Evolutionary conservation across 2,797 vertebrate genomes (phyloP).

Genomic region (Lepidocolaptes lacrymiger): DNA sequence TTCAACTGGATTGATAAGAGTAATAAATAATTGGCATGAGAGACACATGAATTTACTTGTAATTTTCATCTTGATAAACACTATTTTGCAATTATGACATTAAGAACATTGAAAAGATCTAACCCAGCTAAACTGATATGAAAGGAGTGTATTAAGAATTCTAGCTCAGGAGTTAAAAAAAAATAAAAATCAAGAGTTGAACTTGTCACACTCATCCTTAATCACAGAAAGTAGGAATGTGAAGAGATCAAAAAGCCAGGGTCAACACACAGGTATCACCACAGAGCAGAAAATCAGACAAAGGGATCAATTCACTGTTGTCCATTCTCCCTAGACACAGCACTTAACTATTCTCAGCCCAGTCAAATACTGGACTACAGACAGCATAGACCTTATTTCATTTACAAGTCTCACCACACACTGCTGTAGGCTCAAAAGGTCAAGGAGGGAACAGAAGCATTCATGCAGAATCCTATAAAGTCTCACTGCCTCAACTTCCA

Average conservation of each 20-base stretch:
- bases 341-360: not conserved
- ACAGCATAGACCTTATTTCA: not conserved
- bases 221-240: not conserved
- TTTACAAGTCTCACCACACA: not conserved
- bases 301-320: not conserved
- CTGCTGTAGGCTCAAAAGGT: not conserved
- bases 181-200: not conserved
- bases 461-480: not conserved
- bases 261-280: not conserved
- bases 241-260: not conserved
- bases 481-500: not conserved
- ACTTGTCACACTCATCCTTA: not conserved
- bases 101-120: not conserved
- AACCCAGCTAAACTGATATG: not conserved
- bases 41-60: not conserved
- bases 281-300: not conserved
- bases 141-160: not conserved
- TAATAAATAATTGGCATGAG: constrained; percentile 3
- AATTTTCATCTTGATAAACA: not conserved
- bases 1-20: constrained; percentile 83
- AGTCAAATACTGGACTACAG: not conserved
- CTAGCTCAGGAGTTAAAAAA: not conserved
- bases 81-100: not conserved
- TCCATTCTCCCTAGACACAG: not conserved
- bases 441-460: not conserved